Conservation (phyloP, 2,888 invertebrate genomes). For the Aradus depressus region DNA sequence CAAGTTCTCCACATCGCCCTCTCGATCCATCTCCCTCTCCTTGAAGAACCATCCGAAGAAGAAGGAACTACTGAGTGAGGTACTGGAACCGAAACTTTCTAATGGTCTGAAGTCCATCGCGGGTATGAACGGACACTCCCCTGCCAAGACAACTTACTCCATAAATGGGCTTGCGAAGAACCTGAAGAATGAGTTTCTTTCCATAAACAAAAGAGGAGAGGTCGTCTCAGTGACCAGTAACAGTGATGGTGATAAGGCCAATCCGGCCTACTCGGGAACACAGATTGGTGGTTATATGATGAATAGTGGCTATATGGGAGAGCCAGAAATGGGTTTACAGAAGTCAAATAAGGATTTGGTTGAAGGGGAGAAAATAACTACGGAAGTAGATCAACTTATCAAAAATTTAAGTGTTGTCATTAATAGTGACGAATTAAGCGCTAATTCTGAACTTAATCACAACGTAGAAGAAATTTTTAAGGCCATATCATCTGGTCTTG, state of each 20-base stretch:
- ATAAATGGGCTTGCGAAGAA: slow-evolving; percentile 26
- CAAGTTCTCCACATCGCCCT: slow-evolving; percentile 44
- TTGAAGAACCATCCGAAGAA: slow-evolving; percentile 15
- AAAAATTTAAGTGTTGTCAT: slow-evolving; percentile 41
- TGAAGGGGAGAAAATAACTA: slow-evolving; percentile 36
- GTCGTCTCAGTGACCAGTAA: slow-evolving; percentile 2
- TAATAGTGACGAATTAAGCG: slow-evolving; percentile 32
- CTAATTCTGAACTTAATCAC: slow-evolving; percentile 46
- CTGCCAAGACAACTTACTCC: slow-evolving; percentile 20
- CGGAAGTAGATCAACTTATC: slow-evolving; percentile 55
- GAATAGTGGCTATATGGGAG: slow-evolving; percentile 35
- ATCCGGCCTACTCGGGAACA: slow-evolving; percentile 22
- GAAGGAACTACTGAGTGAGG: background rate
- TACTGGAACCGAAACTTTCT: slow-evolving; percentile 8
- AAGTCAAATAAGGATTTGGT: slow-evolving; percentile 36
- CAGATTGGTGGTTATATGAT: slow-evolving; percentile 29
- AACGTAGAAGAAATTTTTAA: slow-evolving; percentile 57
- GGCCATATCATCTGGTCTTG: slow-evolving; percentile 42
- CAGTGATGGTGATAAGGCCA: slow-evolving; percentile 1
- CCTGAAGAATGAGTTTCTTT: slow-evolving; percentile 25
- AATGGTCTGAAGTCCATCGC: slow-evolving; percentile 10
- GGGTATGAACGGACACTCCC: slow-evolving; percentile 26
- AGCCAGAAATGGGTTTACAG: slow-evolving; percentile 38
- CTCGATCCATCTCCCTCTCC: slow-evolving; percentile 20
- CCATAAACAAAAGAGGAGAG: slow-evolving; percentile 17